Base-by-base conservation (phyloP, 2,113 vertebrate species). In the Ceyx cyanopectus region DNA sequence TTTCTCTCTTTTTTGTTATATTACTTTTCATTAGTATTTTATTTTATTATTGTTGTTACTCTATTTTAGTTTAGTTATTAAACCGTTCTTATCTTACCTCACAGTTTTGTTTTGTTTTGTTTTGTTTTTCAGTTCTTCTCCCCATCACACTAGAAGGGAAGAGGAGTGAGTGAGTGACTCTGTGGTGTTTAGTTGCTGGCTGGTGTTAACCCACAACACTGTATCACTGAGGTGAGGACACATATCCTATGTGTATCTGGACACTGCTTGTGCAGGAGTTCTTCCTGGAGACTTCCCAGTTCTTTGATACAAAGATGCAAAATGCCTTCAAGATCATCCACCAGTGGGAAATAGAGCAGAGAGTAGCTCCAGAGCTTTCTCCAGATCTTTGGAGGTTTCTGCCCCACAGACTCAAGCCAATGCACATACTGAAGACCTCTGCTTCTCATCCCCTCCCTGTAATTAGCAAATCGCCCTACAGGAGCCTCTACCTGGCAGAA, bases 391-490 rank as follows among this genome's bases (percentile, higher is more conserved):
- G 45, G 51, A 85, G 16, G 30, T 32, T 46, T 16, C 26, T 89
- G 2, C 23, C n/a, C 9, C 18, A 9, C 2, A 66, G 26, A 23
- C 54, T 37, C 37, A 37, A 79, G 14, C 17, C n/a, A 24, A 6
- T 4, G 27, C 32, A 41, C 14, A 46, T 51, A 29, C 0, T 26
- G 37, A 62, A 82, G 37, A 66, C 41, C 30, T 92, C 32, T 87
- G 9, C 43, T 85, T 66, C 27, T 37, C 4, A 1, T 50, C 22
- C 8, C 16, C 12, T 37, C 37, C 14, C 50, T 2, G 2, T 9
- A 6, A 17, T 45, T 87, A 66, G 40, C 1, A 0, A 87, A 48
- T 27, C 0, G 1, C 74, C 23, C 51, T 24, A 3, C 30, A 54
- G 54, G 58, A 85, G 34, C 15, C 54, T 89, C 32, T 76, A 66